Evolutionary conservation across 1,140 invertebrate species (phyloP).

Genomic region (Musca domestica): DNA sequence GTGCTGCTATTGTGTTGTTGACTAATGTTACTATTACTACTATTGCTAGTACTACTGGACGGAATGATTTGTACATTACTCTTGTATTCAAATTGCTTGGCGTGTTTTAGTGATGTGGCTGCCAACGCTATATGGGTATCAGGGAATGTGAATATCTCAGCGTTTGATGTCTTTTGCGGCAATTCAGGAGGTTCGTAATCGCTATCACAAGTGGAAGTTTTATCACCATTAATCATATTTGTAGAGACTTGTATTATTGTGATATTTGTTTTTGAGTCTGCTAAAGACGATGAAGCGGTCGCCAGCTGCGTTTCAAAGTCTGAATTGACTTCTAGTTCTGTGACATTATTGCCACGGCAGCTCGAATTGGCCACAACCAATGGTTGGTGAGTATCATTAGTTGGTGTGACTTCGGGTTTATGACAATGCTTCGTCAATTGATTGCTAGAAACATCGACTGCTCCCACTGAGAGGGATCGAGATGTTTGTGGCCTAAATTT

Average conservation of each 20-base stretch:
- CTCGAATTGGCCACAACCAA: background rate
- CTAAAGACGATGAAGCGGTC: background rate
- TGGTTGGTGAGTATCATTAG: background rate
- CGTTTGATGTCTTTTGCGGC: slow-evolving; percentile 18
- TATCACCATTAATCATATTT: slow-evolving; percentile 21
- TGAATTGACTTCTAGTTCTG: slow-evolving; percentile 20
- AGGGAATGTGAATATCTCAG: slow-evolving; percentile 50
- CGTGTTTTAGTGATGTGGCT: slow-evolving; percentile 7
- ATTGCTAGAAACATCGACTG: slow-evolving; percentile 38
- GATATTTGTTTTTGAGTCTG: slow-evolving; percentile 36
- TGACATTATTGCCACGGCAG: slow-evolving; percentile 20
- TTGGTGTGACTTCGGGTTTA: background rate
- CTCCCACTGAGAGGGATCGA: slow-evolving; percentile 46
- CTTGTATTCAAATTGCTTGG: slow-evolving; percentile 41
- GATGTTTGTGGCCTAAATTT: slow-evolving; percentile 46
- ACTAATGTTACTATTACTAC: background rate
- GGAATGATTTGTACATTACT: slow-evolving; percentile 54
- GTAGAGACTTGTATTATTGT: slow-evolving; percentile 51
- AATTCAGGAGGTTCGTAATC: background rate
- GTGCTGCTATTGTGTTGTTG: slow-evolving; percentile 38
- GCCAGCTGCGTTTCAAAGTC: background rate
- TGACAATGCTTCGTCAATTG: background rate
- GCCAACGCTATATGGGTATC: slow-evolving; percentile 30
- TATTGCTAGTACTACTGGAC: slow-evolving; percentile 38
- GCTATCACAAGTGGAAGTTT: slow-evolving; percentile 24